phyloP scores from a whole-genome alignment of 2,113 vertebrate genomes.

The Oreotrochilus melanogaster region DNA sequence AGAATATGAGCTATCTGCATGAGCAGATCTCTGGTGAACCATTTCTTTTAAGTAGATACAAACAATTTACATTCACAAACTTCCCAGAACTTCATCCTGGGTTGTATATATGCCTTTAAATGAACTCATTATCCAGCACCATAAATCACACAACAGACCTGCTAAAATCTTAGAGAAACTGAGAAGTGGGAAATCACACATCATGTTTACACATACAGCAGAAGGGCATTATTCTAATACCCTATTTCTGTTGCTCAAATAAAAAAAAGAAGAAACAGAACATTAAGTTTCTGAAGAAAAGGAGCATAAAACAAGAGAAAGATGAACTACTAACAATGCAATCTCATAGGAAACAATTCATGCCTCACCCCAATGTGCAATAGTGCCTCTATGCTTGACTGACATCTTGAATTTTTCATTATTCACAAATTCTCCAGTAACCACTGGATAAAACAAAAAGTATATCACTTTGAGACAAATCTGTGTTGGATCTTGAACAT shows the following conservation, averaged over 20 bases:
- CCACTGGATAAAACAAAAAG: neutral
- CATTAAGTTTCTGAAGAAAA: neutral
- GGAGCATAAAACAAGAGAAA: neutral
- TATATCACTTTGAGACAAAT: neutral
- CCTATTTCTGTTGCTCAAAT: neutral
- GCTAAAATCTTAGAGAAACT: neutral
- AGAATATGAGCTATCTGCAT: neutral
- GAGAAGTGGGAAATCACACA: neutral
- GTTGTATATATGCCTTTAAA: neutral
- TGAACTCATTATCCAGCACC: neutral
- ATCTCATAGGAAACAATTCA: neutral
- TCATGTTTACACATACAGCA: neutral
- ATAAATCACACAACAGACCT: neutral
- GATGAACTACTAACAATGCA: neutral
- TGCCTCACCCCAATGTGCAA: neutral
- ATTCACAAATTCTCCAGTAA: neutral
- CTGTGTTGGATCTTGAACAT: neutral
- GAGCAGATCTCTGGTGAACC: neutral
- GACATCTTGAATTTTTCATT: neutral
- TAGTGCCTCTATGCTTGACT: neutral
- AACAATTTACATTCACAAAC: neutral
- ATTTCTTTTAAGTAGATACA: neutral
- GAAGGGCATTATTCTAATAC: neutral
- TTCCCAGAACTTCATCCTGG: neutral
- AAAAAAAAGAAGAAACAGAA: neutral